Evolutionary conservation across 2,888 invertebrate genomes (phyloP), one percentile per base, ranked within the genome.

Genomic region (Pseudoips prasinana): DNA sequence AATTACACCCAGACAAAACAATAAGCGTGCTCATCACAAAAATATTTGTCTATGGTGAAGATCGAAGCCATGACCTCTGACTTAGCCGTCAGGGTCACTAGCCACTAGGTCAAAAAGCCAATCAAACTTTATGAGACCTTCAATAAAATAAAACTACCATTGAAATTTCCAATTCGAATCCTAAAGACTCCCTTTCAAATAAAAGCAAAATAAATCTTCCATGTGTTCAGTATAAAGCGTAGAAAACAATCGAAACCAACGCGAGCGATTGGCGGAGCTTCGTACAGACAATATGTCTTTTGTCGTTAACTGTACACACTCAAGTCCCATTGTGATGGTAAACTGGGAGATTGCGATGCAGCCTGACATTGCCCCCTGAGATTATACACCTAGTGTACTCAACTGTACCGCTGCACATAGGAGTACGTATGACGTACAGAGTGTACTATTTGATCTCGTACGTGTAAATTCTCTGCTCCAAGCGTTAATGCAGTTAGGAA

Each of bases 271-370:
- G 53, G 39, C 27, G 38, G 41, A 45, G 48, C n/a, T 35, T 30
- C 25, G 32, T 24, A 18, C 49, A 57, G 51, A 59, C 58, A 59
- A 57, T 59, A 57, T 46, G 54, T 49, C 60, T 58, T 58, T 59
- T 59, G 60, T 58, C 58, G 42, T 34, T 34, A 29, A 57, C 58
- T 44, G 55, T 54, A 49, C 55, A 35, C 45, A 47, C 44, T 39
- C 40, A 44, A 46, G 41, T 33, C 33, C 63, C 37, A 62, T 62
- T 62, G 63, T 62, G 50, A 62, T 62, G 63, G 46, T 59, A 62
- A 62, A 62, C 50, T 53, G 35, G 42, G 45, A 56, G 56, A 60
- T 63, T 56, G 63, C 58, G 58, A 49, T 29, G 36, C 32, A 43
- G 23, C 29, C 49, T 44, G 42, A 49, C 58, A 43, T 50, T 39